Conservation (phyloP, 2,797 vertebrate species). For the Bucorvus abyssinicus region DNA sequence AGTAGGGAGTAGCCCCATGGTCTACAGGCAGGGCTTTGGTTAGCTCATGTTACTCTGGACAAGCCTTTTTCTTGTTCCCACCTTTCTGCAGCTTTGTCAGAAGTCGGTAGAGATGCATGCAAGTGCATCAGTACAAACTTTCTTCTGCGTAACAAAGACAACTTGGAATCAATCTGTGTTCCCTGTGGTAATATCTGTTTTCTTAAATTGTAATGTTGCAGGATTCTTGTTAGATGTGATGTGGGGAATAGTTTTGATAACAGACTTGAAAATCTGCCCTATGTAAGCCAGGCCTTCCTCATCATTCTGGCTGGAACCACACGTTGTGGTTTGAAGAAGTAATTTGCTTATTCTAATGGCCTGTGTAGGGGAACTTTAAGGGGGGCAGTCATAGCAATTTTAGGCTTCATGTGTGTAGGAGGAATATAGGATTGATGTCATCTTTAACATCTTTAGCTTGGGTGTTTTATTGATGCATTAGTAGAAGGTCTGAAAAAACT, state of each 20-base stretch:
- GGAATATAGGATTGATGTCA: neutral
- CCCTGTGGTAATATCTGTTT: neutral
- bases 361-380: slow-evolving; percentile 34
- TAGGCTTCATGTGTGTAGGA: neutral
- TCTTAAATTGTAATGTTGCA: neutral
- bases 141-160: neutral
- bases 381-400: neutral
- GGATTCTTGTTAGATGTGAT: neutral
- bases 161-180: neutral
- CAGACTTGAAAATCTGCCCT: neutral
- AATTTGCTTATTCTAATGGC: slow-evolving; percentile 28
- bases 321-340: slow-evolving; percentile 6
- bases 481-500: neutral
- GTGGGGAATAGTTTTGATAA: slow-evolving; percentile 8
- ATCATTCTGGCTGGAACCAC: neutral
- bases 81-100: neutral
- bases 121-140: neutral
- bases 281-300: neutral
- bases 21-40: neutral
- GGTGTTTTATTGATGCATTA: neutral
- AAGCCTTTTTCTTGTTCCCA: neutral
- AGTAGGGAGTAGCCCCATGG: neutral
- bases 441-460: neutral
- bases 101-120: neutral
- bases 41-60: neutral